Conservation (phyloP, 2,888 invertebrate genomes). For the Cheilosia grossa region DNA sequence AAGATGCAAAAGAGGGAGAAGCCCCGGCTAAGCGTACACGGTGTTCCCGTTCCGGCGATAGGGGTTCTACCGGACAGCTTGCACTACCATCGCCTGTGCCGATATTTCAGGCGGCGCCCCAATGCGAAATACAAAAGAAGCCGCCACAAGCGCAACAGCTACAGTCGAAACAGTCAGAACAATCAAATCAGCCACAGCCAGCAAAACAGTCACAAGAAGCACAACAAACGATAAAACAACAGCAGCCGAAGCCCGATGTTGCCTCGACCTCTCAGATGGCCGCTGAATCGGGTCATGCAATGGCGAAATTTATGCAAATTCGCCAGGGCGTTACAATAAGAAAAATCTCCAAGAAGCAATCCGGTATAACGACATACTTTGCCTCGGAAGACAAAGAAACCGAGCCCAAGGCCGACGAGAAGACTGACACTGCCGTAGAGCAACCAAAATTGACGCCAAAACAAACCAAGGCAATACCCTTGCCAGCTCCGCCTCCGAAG, state of each 20-base stretch:
- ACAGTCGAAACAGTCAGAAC: background rate
- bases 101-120: background rate
- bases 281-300: slow-evolving; percentile 62
- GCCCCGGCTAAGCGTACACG: slow-evolving; percentile 20
- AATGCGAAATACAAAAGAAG: slow-evolving; percentile 35
- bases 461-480: slow-evolving; percentile 13
- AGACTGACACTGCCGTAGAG: background rate
- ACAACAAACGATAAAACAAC: background rate
- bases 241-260: slow-evolving; percentile 2
- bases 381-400: background rate
- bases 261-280: slow-evolving; percentile 1
- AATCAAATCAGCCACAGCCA: background rate
- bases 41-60: slow-evolving; percentile 22
- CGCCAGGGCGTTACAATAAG: slow-evolving; percentile 81
- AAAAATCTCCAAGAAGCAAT: slow-evolving; percentile 77
- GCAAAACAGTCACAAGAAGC: background rate
- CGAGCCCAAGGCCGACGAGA: slow-evolving; percentile 1
- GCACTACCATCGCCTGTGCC: background rate
- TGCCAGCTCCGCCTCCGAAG: slow-evolving; percentile 19
- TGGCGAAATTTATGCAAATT: slow-evolving; percentile 78
- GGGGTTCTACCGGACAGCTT: background rate
- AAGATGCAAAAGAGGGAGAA: slow-evolving; percentile 72
- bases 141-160: background rate
- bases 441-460: slow-evolving; percentile 10
- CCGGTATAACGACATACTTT: slow-evolving; percentile 9